These are phyloP conservation scores for Ganaspis sp. DNA, from an alignment of 1,140 invertebrate species.

Conservation along the genomic window DNA sequence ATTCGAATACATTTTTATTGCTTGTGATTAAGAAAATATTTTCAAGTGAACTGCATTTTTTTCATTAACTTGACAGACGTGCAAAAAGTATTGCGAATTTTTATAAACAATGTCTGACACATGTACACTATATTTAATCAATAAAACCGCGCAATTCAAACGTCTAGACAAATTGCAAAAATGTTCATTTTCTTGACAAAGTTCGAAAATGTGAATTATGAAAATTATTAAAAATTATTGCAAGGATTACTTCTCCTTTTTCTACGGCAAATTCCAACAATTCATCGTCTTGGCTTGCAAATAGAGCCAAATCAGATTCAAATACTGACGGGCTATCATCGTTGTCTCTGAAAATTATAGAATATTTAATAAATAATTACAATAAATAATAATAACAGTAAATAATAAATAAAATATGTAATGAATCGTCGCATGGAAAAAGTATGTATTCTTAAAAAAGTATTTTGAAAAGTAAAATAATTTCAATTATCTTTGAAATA, in stretches of 20 bases:
- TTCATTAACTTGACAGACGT: background rate
- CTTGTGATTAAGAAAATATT: constrained; percentile 7
- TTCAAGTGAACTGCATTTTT: background rate
- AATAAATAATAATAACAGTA: constrained; percentile 15
- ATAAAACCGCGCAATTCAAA: constrained; percentile 1
- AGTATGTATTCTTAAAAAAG: too few species aligned
- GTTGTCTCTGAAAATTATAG: constrained; percentile 54
- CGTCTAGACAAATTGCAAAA: background rate
- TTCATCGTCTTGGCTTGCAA: constrained; percentile 75
- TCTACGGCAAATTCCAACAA: constrained; percentile 66
- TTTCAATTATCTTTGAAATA: too few species aligned
- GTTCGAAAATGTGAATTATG: too few species aligned
- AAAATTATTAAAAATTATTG: too few species aligned
- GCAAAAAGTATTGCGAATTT: background rate
- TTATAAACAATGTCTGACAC: background rate
- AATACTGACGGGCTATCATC: constrained; percentile 80
- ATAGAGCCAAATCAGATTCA: constrained; percentile 80
- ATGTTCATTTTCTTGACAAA: too few species aligned
- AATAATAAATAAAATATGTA: too few species aligned
- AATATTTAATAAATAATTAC: constrained; percentile 7
- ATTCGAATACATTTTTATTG: constrained; percentile 21
- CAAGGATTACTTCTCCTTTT: constrained; percentile 61
- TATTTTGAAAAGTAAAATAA: too few species aligned
- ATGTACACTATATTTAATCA: background rate
- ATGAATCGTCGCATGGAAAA: too few species aligned